Evolutionary conservation across 2,797 vertebrate genomes (phyloP).

Genomic region (Tauraco hartlaubi): DNA sequence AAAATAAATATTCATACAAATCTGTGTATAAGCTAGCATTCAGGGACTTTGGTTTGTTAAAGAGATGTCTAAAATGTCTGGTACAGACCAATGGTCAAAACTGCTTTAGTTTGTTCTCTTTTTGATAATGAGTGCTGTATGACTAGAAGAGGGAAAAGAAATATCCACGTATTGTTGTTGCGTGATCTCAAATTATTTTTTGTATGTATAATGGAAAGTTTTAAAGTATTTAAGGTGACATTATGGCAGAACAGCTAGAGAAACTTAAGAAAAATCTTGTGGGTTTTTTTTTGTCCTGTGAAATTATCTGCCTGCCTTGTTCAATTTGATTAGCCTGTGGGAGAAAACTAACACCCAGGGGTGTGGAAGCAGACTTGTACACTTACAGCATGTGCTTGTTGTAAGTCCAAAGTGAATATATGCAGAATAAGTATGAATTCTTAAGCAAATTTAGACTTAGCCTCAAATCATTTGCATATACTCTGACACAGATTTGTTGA

Average conservation of each 20-base stretch:
- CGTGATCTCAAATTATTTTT: background rate
- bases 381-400: background rate
- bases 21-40: background rate
- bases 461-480: no score
- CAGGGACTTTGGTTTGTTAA: background rate
- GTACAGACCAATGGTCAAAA: background rate
- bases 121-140: fast-evolving
- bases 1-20: background rate
- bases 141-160: background rate
- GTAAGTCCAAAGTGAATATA: background rate
- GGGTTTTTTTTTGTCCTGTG: background rate
- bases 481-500: background rate
- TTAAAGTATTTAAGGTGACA: background rate
- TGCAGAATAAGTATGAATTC: background rate
- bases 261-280: background rate
- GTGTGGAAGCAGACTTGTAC: background rate
- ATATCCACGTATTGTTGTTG: fast-evolving
- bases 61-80: background rate
- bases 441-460: background rate
- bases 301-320: background rate
- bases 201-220: background rate
- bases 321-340: background rate
- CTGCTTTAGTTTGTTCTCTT: background rate
- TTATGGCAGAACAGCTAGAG: background rate
- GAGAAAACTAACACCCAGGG: background rate